Evolutionary conservation across 2,113 vertebrate species (phyloP).

Genomic region (Hyperoodon ampullatus): DNA sequence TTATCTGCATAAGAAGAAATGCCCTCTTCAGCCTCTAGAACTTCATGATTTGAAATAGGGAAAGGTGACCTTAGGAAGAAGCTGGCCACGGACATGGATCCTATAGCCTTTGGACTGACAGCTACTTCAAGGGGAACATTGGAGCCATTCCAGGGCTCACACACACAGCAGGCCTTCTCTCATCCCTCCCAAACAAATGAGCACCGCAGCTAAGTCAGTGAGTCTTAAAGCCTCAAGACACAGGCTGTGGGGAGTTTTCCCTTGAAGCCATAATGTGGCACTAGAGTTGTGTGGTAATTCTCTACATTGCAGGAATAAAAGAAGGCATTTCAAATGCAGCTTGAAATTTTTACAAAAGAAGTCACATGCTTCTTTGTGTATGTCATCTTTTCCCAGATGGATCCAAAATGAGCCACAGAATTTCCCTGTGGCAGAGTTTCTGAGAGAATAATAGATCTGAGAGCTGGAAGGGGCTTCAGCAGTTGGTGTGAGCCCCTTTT

Average conservation of each 20-base stretch:
- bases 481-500: background rate
- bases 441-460: background rate
- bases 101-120: background rate
- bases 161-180: background rate
- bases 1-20: background rate
- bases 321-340: conserved; percentile 44
- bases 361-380: conserved; percentile 56
- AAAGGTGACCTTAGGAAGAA: background rate
- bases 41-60: background rate
- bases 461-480: background rate
- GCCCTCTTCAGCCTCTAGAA: background rate
- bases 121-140: background rate
- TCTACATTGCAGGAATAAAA: background rate
- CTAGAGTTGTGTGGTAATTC: background rate
- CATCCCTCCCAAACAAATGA: background rate
- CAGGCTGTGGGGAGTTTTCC: background rate
- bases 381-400: conserved; percentile 69
- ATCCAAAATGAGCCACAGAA: background rate
- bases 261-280: background rate
- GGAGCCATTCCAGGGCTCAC: background rate
- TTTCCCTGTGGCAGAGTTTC: conserved; percentile 22
- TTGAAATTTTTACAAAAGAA: background rate
- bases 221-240: too few relatives aligned
- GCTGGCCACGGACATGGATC: too few relatives aligned
- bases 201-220: background rate